Base-by-base conservation (phyloP, 2,888 invertebrate species). In the Poecilobothrus nobilitatus region DNA sequence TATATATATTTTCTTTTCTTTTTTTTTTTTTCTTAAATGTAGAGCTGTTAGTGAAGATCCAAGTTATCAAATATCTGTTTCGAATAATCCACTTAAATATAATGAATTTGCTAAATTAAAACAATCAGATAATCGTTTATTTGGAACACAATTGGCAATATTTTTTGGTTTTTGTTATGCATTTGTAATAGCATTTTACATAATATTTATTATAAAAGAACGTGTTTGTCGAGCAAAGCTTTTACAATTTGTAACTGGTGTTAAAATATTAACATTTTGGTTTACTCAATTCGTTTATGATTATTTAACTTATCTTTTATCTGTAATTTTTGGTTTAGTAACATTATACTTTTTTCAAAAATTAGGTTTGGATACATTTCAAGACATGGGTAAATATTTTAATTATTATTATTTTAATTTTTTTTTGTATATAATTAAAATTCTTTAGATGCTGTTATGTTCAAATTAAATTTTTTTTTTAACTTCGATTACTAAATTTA, bases 81-180 rank as follows among this genome's bases (percentile, higher is more conserved):
- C 89, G 91, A 1, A 88, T 85, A 66, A 86, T 84, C 0, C 80
- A 86, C 33, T 79, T 81, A 22, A 85, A 87, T 66, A 81, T 84
- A 79, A 86, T 88, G 75, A 27, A 27, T 5, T 27, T 27, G 27
- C 27, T 27, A 27, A 27, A 27, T 64, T 69, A 69, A 0, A 78
- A 78, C 67, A 75, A 75, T 34, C 78, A 75, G 73, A 75, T 84
- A 74, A 27, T 5, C 27, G 5, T 27, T 27, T 27, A 27, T 27
- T 27, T 63, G 87, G 86, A 69, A 85, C 88, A 77, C 88, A 89
- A 76, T 76, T 90, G 27, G 86, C 91, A 0, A 86, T 88, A 70
- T 90, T 89, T 72, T 83, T 92, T 66, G 88, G 89, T 15, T 91
- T 90, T 79, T 89, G 90, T 76, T 85, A 93, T 81, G 86, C 89